A percentile compares a stretch with the other conserved stretches of the same genome.
These are phyloP conservation scores for Nematopogon swammerdamellus DNA, from an alignment of 2,888 invertebrate species.

Conservation along the genomic window DNA sequence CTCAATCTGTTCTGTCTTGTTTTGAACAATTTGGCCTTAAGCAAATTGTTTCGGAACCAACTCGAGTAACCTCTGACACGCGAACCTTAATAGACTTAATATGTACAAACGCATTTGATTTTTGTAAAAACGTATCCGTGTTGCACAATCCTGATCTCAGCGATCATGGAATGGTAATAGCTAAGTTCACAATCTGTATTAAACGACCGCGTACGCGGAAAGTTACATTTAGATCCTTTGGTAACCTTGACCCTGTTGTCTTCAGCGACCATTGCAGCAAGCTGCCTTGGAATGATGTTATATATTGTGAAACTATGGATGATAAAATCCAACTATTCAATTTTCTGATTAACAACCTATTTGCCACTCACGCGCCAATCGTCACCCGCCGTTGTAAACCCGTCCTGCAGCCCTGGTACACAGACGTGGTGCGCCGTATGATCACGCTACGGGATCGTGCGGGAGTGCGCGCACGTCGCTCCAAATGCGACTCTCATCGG, in stretches of 20 bases:
- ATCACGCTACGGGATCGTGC: background rate
- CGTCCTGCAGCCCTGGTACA: background rate
- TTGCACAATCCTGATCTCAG: background rate
- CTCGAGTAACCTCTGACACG: no score
- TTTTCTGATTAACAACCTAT: background rate
- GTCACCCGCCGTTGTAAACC: background rate
- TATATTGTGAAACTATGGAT: background rate
- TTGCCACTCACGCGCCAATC: background rate
- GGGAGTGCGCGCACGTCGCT: background rate
- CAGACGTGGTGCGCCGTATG: no score
- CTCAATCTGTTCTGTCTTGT: no score
- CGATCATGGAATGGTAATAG: background rate
- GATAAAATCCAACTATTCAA: background rate
- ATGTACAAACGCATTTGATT: no score
- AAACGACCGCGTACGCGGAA: background rate
- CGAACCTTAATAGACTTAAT: no score
- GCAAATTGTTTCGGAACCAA: no score
- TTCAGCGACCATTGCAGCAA: background rate
- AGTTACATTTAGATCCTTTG: background rate
- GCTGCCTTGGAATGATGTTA: background rate
- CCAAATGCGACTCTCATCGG: background rate
- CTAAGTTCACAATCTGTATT: background rate
- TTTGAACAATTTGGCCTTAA: no score
- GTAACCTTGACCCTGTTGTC: background rate
- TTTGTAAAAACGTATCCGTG: background rate